Evolutionary conservation across 2,113 vertebrate genomes (phyloP), one percentile per base, ranked within the genome.

Genomic region (Alethe castanea): DNA sequence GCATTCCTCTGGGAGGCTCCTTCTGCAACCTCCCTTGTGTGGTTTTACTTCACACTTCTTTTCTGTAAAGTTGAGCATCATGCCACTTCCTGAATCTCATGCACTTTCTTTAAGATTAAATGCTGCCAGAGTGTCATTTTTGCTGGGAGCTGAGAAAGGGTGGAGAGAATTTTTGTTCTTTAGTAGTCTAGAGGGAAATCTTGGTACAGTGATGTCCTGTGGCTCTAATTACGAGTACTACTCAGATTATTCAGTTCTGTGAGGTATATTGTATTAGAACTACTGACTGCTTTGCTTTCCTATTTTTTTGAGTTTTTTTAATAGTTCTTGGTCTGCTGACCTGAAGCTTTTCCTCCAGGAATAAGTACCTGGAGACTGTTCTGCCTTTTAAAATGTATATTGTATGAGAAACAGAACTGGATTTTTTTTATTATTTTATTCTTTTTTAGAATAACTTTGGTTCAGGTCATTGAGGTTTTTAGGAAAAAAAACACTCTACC

Each of bases 121-220:
- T 48, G 29, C 24, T 35, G 45, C 48, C 38, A 86, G 16, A 12
- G 25, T 56, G 50, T 82, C 35, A 19, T 57, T 85, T 84, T 76
- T 64, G 44, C 10, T 0, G 0, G 28, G 25, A 11, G 5, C 11
- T 88, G 67, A 72, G 67, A 50, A 47, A 22, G 4, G 4, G n/a
- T 59, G 29, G 33, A 74, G 18, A 47, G 69, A 45, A 50, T 13
- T 8, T 0, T 47, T n/a, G 33, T 40, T 61, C 50, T 84, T 35
- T 53, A 71, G 64, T 29, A 64, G 70, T 19, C 60, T 57, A 57
- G 71, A 71, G 36, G 61, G 35, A 69, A 64, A 47, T 64, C 26
- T 59, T 67, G 26, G 29, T 67, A 45, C 45, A n/a, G 48, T 66
- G 42, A 15, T 76, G 65, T 87, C 31, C 56, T 38, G 28, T 57